Evolutionary conservation across 2,113 vertebrate genomes (phyloP), one percentile per base, ranked within the genome.

Genomic region (Candoia aspera): DNA sequence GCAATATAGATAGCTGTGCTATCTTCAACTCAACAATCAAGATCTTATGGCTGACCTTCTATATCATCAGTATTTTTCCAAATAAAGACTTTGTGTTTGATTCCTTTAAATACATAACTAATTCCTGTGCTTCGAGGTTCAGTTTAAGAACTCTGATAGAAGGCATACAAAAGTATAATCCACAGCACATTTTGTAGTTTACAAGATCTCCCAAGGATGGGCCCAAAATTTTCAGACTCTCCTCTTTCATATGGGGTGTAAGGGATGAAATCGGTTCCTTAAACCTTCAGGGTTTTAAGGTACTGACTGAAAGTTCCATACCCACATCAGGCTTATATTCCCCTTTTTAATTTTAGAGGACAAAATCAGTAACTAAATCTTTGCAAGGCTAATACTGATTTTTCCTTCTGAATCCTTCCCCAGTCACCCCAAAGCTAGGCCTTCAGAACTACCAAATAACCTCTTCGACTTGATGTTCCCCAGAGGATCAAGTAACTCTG

Each of bases 21-120:
- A 84, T 73, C 68, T 73, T 17, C n/a, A 73, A 33, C n/a, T 73
- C n/a, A 73, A 84, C 57, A 93, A 88, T 24, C 0, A 37, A 95
- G 95, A 92, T 8, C 0, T 2, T 21, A 2, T 23, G 68, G 10
- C 4, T 57, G 54, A 88, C 19, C 6, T 83, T 83, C 10, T 9
- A 59, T 8, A 59, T 58, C 42, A 83, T 90, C 15, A 37, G 89
- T 93, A 13, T 9, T 73, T 62, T 95, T 79, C 17, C 37, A 10
- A 91, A 12, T 4, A 0, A 88, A 91, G 6, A 49, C 17, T 4
- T 1, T 6, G 3, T 37, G 68, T 54, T 24, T 29, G 2, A 42
- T 85, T 33, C 29, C 26, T 10, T 8, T 59, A 0, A 90, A 1
- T 12, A 58, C 0, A 37, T 55, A 37, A 53, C 21, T 62, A 73